A percentile compares a stretch with the other conserved stretches of the same genome.
Conservation (phyloP, 2,888 invertebrate species). For the Geotrupes spiniger region DNA sequence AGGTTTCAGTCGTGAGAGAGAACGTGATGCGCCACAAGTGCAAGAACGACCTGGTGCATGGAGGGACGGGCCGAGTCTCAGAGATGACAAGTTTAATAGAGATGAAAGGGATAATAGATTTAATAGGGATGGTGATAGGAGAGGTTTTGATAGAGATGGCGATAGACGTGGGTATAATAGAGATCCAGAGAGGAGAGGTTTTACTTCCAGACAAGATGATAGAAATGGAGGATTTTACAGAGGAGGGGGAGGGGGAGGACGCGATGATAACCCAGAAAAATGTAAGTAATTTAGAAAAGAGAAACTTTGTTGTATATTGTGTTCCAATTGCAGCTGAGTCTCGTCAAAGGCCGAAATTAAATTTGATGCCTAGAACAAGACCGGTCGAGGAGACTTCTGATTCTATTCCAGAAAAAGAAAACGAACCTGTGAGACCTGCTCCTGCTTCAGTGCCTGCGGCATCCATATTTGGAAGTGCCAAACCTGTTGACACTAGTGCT, state of each 20-base stretch:
- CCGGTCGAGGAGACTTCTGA: constrained; percentile 57
- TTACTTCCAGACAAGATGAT: constrained; percentile 42
- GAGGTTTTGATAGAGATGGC: constrained; percentile 38
- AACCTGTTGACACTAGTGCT: constrained; percentile 91
- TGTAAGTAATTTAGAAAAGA: constrained; percentile 6
- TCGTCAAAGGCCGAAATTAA: constrained; percentile 73
- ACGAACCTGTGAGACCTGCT: constrained; percentile 35
- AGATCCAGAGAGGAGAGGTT: constrained; percentile 31
- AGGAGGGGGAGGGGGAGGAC: constrained; percentile 32
- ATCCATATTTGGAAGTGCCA: constrained; percentile 91
- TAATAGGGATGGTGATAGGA: constrained; percentile 38
- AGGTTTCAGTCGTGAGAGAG: constrained; percentile 43
- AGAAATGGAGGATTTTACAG: constrained; percentile 37
- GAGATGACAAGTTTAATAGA: constrained; percentile 24
- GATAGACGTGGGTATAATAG: constrained; percentile 38
- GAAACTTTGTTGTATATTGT: background rate
- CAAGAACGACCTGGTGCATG: constrained; percentile 39
- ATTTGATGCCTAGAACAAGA: constrained; percentile 76
- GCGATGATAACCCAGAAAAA: constrained; percentile 17
- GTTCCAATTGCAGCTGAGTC: constrained; percentile 51
- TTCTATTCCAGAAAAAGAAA: constrained; percentile 34
- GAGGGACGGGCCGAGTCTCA: constrained; percentile 47
- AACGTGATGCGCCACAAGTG: constrained; percentile 37
- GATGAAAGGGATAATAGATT: constrained; percentile 17
- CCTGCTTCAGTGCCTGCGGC: constrained; percentile 60